Evolutionary conservation across 2,113 vertebrate genomes (phyloP), one percentile per base, ranked within the genome.

Genomic region (Poecilia latipinna): DNA sequence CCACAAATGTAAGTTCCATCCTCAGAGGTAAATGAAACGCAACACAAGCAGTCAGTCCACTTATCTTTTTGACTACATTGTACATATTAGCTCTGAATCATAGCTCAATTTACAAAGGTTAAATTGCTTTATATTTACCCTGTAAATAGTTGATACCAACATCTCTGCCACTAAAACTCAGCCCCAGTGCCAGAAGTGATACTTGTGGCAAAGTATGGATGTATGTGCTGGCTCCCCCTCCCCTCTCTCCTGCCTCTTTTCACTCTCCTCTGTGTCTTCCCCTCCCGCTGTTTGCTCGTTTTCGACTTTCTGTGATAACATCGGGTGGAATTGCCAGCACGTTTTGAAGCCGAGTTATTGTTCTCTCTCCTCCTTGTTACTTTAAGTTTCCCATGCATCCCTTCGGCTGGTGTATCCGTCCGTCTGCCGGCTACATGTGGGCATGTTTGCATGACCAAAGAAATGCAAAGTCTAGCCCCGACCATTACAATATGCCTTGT

Each of bases 401-500:
- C 13, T 57, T 68, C 72, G 12, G 8, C 64, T 67, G 28, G 51
- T 62, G 72, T 78, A 68, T 66, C 74, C 29, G 26, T 65, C 75
- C 12, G 57, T 80, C 66, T 80, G 80, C 80, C 84, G 77, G 76
- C 80, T 88, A 88, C 84, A 86, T 77, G 78, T 74, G 75, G 65
- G 80, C 80, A 74, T 88, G 86, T 90, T 87, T 88, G 88, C 86
- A 86, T 89, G 87, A 92, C 87, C 84, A 80, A 88, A 89, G 75
- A 91, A 85, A 90, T 89, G 86, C 89, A 89, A 89, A 90, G 76
- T 88, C 76, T 77, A 7, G 72, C 77, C 51, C 32, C 61, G 69
- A 74, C 72, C 78, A 84, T 90, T 65, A 54, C 83, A 83, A 75
- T 84, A 65, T 86, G 78, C 48, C 79, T 74, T 66, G 80, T 78